Percentiles rank a stretch among this genome's conserved stretches.
Evolutionary conservation across 2,797 vertebrate genomes (phyloP).

Genomic region (Cynopterus sphinx): DNA sequence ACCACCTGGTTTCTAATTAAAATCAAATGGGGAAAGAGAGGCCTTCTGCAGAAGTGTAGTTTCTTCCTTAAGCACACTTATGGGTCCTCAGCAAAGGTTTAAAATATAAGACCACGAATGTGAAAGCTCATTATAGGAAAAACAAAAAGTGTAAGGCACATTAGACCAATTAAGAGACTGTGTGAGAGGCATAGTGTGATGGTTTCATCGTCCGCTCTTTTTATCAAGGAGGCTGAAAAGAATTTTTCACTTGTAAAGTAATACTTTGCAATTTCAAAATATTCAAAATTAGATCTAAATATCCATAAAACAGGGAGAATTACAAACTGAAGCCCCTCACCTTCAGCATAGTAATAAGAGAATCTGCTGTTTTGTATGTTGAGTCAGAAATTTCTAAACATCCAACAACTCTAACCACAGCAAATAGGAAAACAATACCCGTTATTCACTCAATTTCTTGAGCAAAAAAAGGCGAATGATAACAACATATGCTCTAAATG

Average conservation of each 20-base stretch:
- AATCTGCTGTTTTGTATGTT: background rate
- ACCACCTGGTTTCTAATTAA: slow-evolving; percentile 83
- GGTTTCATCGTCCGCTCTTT: slow-evolving; percentile 15
- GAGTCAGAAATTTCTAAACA: slow-evolving; percentile 35
- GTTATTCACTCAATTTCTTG: slow-evolving; percentile 77
- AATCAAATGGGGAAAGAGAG: slow-evolving; percentile 70
- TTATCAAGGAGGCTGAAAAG: background rate
- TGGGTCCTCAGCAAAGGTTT: background rate
- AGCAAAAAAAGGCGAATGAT: slow-evolving; percentile 80
- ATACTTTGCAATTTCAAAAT: slow-evolving; percentile 1
- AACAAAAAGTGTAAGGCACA: slow-evolving; percentile 39
- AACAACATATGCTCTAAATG: slow-evolving; percentile 86
- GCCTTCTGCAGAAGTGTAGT: slow-evolving; percentile 16
- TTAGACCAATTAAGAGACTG: slow-evolving; percentile 30
- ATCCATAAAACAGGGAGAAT: background rate
- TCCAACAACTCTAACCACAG: background rate
- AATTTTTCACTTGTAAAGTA: slow-evolving; percentile 28
- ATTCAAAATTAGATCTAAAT: background rate
- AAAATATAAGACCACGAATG: background rate
- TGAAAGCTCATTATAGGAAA: slow-evolving; percentile 20
- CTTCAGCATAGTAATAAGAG: background rate
- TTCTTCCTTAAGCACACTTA: background rate
- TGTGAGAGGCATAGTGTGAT: background rate
- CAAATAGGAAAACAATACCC: slow-evolving; percentile 67
- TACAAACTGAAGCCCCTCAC: background rate